phyloP scores from a whole-genome alignment of 37 sponge, comb jelly and placozoan species.

The Axinella damicornis region DNA sequence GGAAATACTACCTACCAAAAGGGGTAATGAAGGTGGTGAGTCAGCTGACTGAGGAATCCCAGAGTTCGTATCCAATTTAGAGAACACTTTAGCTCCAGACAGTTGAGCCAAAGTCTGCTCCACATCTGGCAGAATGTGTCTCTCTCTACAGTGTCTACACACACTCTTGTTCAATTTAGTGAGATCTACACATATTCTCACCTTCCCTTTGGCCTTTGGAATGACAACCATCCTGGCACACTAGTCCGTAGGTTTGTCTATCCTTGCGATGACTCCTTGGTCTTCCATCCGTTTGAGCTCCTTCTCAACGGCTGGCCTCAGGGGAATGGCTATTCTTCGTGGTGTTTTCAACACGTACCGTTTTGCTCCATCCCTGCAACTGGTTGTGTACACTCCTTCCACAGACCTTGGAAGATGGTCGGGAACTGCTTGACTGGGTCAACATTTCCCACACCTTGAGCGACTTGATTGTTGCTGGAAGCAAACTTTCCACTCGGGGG shows the following conservation, averaged over 20 bases:
- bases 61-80: too few relatives aligned
- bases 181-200: too few relatives aligned
- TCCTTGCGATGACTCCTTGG: constrained; percentile 18
- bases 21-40: too few relatives aligned
- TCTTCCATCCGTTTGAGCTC: constrained; percentile 52
- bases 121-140: constrained; percentile 4
- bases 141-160: too few relatives aligned
- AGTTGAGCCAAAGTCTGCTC: too few relatives aligned
- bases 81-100: too few relatives aligned
- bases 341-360: constrained; percentile 30
- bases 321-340: constrained; percentile 33
- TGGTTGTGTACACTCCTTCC: constrained; percentile 23
- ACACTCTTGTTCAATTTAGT: too few relatives aligned
- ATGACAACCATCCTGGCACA: constrained; percentile 38
- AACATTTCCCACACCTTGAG: too few relatives aligned
- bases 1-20: too few relatives aligned
- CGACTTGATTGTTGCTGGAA: too few relatives aligned
- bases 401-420: constrained; percentile 36
- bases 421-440: constrained; percentile 9
- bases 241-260: constrained; percentile 35
- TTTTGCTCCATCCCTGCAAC: not conserved
- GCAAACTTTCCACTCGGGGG: too few relatives aligned
- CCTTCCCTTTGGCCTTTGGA: too few relatives aligned
- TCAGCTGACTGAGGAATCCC: constrained; percentile 51
- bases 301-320: not conserved